A percentile compares a stretch with the other conserved stretches of the same genome.
Conservation (phyloP, 1,140 invertebrate species). For the Drosophila orena region DNA sequence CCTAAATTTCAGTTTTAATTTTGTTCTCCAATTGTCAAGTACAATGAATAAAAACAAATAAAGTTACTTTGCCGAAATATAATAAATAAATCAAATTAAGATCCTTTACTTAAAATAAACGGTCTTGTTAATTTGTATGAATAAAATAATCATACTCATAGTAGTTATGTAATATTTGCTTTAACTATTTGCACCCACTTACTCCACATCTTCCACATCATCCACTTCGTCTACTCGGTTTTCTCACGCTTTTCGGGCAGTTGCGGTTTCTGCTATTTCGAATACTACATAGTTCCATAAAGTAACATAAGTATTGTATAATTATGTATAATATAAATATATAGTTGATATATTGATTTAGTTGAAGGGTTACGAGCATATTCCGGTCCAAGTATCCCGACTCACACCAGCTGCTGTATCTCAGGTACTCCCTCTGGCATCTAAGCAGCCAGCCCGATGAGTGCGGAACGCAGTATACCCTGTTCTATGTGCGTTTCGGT, state of each 20-base stretch:
- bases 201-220: not conserved
- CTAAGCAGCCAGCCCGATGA: not conserved
- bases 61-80: too few relatives aligned
- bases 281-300: slow-evolving; percentile 45
- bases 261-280: slow-evolving; percentile 40
- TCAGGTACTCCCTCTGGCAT: not conserved
- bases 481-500: not conserved
- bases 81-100: too few relatives aligned
- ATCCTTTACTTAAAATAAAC: too few relatives aligned
- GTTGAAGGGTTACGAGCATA: slow-evolving; percentile 26
- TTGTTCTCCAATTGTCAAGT: too few relatives aligned
- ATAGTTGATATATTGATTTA: slow-evolving; percentile 34
- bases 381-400: not conserved
- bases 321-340: slow-evolving; percentile 17
- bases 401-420: not conserved
- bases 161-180: slow-evolving; percentile 35
- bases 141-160: slow-evolving; percentile 45
- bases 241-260: slow-evolving; percentile 51
- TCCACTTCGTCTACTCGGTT: slow-evolving; percentile 3
- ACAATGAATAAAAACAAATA: too few relatives aligned
- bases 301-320: slow-evolving; percentile 33
- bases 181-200: slow-evolving; percentile 20
- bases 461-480: slow-evolving; percentile 11
- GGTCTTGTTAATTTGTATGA: too few relatives aligned
- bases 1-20: too few relatives aligned